phyloP scores from a whole-genome alignment of 2,113 vertebrate species.

The Dendrocopos noguchii region DNA sequence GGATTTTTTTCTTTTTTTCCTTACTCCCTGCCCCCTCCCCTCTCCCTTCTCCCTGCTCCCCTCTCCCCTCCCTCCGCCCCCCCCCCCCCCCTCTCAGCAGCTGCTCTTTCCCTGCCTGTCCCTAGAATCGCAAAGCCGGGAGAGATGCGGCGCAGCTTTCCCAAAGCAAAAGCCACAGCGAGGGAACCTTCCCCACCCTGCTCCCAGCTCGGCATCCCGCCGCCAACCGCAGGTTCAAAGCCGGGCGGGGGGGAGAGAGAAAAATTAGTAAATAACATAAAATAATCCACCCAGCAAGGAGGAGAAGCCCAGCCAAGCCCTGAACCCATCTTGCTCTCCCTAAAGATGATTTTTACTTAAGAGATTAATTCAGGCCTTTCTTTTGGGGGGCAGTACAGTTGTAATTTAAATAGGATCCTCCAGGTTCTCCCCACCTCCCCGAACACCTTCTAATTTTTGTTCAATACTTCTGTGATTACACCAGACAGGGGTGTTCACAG shows the following conservation, averaged over 20 bases:
- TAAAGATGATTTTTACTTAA: background rate
- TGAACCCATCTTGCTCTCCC: background rate
- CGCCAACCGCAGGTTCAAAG: background rate
- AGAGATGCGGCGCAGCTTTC: background rate
- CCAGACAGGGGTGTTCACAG: background rate
- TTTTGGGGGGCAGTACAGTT: background rate
- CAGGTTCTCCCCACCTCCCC: background rate
- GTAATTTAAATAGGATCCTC: background rate
- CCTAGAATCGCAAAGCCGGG: background rate
- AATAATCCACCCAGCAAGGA: background rate
- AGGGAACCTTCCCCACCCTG: background rate
- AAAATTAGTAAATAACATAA: background rate
- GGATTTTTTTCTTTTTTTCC: background rate
- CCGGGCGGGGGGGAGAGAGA: no score
- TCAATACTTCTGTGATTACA: background rate
- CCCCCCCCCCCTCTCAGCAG: background rate
- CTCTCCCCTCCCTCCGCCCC: no score
- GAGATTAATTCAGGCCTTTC: background rate
- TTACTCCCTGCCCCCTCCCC: background rate
- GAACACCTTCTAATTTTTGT: background rate
- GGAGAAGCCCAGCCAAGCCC: background rate
- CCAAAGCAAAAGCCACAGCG: background rate
- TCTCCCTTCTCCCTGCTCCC: no score
- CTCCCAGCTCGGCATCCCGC: background rate
- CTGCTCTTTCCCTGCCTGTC: slow-evolving; percentile 35